These are phyloP conservation scores for Molossus alvarezi DNA, from an alignment of 2,797 vertebrate species.

Conservation along the genomic window DNA sequence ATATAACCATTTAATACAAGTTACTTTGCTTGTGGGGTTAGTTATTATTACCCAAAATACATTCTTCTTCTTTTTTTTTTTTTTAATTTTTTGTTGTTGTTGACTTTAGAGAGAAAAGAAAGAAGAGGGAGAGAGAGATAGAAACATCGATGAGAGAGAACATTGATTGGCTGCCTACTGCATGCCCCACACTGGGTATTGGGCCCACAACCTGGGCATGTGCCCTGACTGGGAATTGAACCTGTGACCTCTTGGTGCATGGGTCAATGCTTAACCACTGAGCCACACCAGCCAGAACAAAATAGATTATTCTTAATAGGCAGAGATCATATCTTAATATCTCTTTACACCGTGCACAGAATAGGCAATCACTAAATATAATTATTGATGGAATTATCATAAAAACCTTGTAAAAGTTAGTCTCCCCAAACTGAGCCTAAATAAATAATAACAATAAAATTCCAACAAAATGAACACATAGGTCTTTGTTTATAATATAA, in stretches of 20 bases:
- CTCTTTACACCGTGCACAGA: background rate
- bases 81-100: no score
- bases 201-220: no score
- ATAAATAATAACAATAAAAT: background rate
- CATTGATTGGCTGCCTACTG: no score
- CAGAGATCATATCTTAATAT: background rate
- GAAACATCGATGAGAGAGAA: no score
- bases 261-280: no score
- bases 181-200: no score
- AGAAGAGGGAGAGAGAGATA: no score
- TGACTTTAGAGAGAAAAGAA: no score
- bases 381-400: background rate
- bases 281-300: no score
- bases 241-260: no score
- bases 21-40: background rate
- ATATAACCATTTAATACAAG: background rate
- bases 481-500: conserved; percentile 28
- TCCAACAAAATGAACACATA: background rate
- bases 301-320: background rate
- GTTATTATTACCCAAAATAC: background rate
- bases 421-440: background rate
- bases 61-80: background rate
- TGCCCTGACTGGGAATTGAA: no score
- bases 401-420: conserved; percentile 3
- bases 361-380: background rate